Evolutionary conservation across 2,113 vertebrate species (phyloP).

Genomic region (Dicerorhinus sumatrensis): DNA sequence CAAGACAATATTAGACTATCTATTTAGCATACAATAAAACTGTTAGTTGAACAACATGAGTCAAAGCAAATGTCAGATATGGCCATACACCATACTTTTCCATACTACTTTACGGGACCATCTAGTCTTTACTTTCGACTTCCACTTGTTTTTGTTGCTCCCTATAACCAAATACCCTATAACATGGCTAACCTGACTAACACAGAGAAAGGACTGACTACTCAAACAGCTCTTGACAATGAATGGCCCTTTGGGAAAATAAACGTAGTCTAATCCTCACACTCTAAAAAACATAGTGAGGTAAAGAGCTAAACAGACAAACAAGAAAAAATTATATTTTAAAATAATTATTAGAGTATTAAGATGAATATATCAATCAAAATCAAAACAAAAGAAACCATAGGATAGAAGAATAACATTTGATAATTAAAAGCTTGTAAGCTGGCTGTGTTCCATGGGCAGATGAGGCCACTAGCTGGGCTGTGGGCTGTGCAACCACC

Average conservation of each 20-base stretch:
- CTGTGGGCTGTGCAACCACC: not conserved
- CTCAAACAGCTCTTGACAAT: not conserved
- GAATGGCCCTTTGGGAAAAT: not conserved
- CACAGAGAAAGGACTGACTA: not conserved
- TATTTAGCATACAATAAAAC: not conserved
- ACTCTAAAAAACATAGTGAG: not conserved
- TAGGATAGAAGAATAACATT: not conserved
- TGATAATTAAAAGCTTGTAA: not conserved
- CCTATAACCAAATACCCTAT: not conserved
- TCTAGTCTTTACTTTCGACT: not conserved
- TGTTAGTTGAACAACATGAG: not conserved
- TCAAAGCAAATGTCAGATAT: not conserved
- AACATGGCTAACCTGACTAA: not conserved
- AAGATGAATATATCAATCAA: not conserved
- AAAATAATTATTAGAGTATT: not conserved
- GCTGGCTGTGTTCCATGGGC: not conserved
- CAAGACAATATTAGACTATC: not conserved
- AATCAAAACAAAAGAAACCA: not conserved
- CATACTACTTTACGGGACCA: not conserved
- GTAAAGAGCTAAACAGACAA: not conserved
- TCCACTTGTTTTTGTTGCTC: not conserved
- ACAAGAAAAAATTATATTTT: not conserved
- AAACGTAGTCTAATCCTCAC: not conserved
- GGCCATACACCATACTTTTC: not conserved
- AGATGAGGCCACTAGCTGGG: not conserved